phyloP scores from a whole-genome alignment of 2,888 invertebrate genomes.

The Actias luna region DNA sequence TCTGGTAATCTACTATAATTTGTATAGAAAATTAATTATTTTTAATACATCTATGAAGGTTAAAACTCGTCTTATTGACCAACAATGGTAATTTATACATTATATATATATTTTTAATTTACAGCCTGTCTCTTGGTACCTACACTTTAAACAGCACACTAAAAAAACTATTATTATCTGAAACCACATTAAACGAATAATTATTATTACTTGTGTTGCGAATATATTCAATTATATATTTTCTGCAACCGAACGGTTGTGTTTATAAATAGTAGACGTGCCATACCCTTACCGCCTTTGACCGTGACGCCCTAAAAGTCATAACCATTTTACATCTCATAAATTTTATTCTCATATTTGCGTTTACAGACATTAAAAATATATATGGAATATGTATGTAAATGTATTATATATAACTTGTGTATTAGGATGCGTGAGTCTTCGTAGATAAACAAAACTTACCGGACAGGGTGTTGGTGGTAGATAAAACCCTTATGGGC shows the following conservation, averaged over 20 bases:
- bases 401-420: slow-evolving; percentile 41
- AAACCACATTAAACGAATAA: too few relatives aligned
- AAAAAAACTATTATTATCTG: too few relatives aligned
- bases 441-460: slow-evolving; percentile 58
- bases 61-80: too few relatives aligned
- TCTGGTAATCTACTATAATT: too few relatives aligned
- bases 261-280: slow-evolving; percentile 36
- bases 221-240: not conserved
- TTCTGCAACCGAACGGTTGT: not conserved
- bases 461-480: slow-evolving; percentile 59
- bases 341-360: slow-evolving; percentile 49
- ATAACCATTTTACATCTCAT: slow-evolving; percentile 55
- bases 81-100: too few relatives aligned
- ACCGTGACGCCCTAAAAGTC: slow-evolving; percentile 39
- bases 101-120: too few relatives aligned
- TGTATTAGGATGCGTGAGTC: slow-evolving; percentile 18
- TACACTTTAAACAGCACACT: too few relatives aligned
- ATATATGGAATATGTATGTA: slow-evolving; percentile 9
- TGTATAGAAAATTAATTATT: too few relatives aligned
- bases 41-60: too few relatives aligned
- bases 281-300: slow-evolving; percentile 31
- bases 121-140: too few relatives aligned
- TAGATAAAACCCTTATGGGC: slow-evolving; percentile 75
- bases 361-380: slow-evolving; percentile 56
- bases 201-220: not conserved